These are phyloP conservation scores for Podarcis raffonei DNA, from an alignment of 2,113 vertebrate species.

Conservation along the genomic window DNA sequence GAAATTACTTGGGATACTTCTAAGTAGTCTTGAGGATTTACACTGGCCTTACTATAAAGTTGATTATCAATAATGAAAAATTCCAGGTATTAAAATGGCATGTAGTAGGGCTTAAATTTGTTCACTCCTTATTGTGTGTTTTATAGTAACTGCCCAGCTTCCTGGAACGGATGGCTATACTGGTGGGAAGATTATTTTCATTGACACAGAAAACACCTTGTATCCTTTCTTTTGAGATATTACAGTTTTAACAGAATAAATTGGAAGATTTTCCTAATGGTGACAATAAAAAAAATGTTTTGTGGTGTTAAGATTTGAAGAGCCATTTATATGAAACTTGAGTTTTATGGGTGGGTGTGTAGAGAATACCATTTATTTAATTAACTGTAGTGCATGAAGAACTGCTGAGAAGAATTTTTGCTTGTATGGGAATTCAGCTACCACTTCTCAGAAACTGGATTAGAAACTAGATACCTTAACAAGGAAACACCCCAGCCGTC, in stretches of 20 bases:
- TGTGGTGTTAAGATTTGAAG: constrained; percentile 13
- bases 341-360: neutral
- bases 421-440: neutral
- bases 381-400: neutral
- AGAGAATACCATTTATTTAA: neutral
- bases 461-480: constrained; percentile 71
- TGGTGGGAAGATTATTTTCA: constrained; percentile 96
- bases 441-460: neutral
- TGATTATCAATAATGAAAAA: constrained; percentile 28
- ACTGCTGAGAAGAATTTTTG: neutral
- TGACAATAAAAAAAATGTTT: neutral
- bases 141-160: constrained; percentile 92
- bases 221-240: constrained; percentile 81
- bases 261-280: constrained; percentile 10
- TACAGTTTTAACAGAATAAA: constrained; percentile 1
- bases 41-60: constrained; percentile 8
- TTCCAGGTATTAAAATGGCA: neutral
- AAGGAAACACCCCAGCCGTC: constrained; percentile 80
- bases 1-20: neutral
- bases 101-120: constrained; percentile 39
- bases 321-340: neutral
- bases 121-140: constrained; percentile 42
- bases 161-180: constrained; percentile 89
- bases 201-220: constrained; percentile 99
- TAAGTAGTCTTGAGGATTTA: neutral